Percentiles rank a stretch among this genome's conserved stretches.
Evolutionary conservation across 2,888 invertebrate species (phyloP).

Genomic region (Tanytarsus gracilentus): DNA sequence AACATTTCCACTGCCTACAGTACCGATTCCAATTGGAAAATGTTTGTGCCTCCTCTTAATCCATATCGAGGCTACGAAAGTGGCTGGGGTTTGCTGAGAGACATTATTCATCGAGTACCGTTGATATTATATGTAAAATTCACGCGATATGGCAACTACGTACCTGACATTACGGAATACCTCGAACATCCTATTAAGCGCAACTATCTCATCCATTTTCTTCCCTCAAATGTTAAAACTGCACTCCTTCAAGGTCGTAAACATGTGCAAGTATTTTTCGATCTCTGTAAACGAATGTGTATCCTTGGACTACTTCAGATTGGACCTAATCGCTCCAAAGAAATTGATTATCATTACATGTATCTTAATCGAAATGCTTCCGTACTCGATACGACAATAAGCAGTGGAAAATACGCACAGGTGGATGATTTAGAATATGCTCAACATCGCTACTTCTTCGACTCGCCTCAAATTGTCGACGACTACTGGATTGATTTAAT

Average conservation of each 20-base stretch:
- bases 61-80: constrained; percentile 48
- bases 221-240: constrained; percentile 48
- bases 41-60: constrained; percentile 61
- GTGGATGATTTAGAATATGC: constrained; percentile 52
- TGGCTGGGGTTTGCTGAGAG: constrained; percentile 60
- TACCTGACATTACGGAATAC: constrained; percentile 50
- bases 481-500: constrained; percentile 62
- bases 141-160: constrained; percentile 49
- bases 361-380: constrained; percentile 55
- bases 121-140: constrained; percentile 60
- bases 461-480: constrained; percentile 47
- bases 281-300: constrained; percentile 50
- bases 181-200: constrained; percentile 57
- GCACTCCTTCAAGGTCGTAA: constrained; percentile 48
- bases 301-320: constrained; percentile 61
- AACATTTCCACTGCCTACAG: constrained; percentile 47
- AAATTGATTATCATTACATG: constrained; percentile 61
- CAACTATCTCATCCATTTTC: constrained; percentile 53
- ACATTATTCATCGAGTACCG: constrained; percentile 60
- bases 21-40: constrained; percentile 55
- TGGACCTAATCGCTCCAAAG: constrained; percentile 53
- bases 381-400: constrained; percentile 56
- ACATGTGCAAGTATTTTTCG: constrained; percentile 51
- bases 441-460: constrained; percentile 48
- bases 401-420: constrained; percentile 52